phyloP scores from a whole-genome alignment of 2,888 invertebrate species.

The Matsumyia berberina region DNA sequence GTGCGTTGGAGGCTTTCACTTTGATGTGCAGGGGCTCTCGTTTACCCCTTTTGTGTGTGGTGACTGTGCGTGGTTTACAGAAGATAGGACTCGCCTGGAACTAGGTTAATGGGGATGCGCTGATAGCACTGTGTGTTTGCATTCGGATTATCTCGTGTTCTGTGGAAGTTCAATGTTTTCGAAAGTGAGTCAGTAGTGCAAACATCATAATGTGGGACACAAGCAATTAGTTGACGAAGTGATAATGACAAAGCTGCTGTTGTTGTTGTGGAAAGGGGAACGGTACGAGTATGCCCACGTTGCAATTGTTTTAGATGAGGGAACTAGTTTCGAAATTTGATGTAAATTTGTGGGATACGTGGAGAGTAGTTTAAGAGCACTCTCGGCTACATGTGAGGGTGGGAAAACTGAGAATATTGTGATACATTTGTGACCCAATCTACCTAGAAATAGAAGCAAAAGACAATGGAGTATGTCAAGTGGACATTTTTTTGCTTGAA shows the following conservation, averaged over 20 bases:
- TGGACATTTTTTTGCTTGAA: no score
- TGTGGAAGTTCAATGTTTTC: slow-evolving; percentile 71
- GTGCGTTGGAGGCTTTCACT: slow-evolving; percentile 23
- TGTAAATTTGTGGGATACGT: no score
- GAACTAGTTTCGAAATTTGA: no score
- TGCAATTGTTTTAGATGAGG: no score
- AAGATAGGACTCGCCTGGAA: slow-evolving; percentile 40
- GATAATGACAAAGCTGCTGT: slow-evolving; percentile 34
- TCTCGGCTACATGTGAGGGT: no score
- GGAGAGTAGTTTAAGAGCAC: no score
- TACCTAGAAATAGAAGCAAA: no score
- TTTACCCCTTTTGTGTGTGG: not conserved
- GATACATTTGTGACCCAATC: no score
- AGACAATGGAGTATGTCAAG: no score
- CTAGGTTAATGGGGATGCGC: slow-evolving; percentile 67
- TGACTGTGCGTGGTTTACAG: slow-evolving; percentile 18
- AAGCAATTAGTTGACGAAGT: slow-evolving; percentile 40
- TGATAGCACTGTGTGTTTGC: slow-evolving; percentile 27
- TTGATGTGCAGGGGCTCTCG: not conserved
- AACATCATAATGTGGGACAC: slow-evolving; percentile 33
- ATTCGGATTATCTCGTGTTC: slow-evolving; percentile 53
- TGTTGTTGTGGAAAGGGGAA: no score
- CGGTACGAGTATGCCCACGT: not conserved
- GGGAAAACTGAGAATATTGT: no score
- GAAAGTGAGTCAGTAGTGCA: slow-evolving; percentile 66